Evolutionary conservation across 2,113 vertebrate species (phyloP).

Genomic region (Ancistrus triradiatus): DNA sequence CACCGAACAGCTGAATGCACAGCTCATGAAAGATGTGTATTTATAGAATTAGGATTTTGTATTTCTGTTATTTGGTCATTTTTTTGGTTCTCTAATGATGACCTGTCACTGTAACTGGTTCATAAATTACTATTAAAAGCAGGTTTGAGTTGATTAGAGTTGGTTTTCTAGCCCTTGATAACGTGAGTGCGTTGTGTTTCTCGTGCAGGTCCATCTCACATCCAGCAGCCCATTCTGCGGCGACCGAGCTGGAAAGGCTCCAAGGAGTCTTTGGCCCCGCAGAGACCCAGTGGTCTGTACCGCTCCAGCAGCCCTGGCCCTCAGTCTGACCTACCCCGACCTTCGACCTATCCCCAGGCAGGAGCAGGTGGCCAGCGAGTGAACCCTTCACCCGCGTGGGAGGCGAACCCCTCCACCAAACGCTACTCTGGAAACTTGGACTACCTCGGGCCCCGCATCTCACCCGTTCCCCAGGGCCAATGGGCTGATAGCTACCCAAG

Average conservation of each 20-base stretch:
- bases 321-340: slow-evolving; percentile 75
- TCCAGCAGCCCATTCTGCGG: slow-evolving; percentile 81
- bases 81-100: no score
- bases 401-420: slow-evolving; percentile 83
- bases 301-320: slow-evolving; percentile 83
- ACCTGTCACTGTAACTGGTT: no score
- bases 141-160: no score
- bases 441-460: slow-evolving; percentile 84
- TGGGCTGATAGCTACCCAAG: slow-evolving; percentile 85
- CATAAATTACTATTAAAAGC: no score
- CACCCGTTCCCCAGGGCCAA: slow-evolving; percentile 83
- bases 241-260: slow-evolving; percentile 96
- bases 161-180: no score
- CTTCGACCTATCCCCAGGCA: slow-evolving; percentile 76
- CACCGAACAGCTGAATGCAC: no score
- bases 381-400: slow-evolving; percentile 85
- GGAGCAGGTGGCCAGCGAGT: slow-evolving; percentile 74
- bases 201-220: slow-evolving; percentile 63
- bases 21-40: no score
- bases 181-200: no score
- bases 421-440: slow-evolving; percentile 94
- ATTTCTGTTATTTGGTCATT: no score
- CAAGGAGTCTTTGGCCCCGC: slow-evolving; percentile 87
- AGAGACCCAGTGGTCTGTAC: slow-evolving; percentile 81
- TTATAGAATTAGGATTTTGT: no score